Base-by-base conservation (phyloP, 2,888 invertebrate genomes). In the Dascillus cervinus region DNA sequence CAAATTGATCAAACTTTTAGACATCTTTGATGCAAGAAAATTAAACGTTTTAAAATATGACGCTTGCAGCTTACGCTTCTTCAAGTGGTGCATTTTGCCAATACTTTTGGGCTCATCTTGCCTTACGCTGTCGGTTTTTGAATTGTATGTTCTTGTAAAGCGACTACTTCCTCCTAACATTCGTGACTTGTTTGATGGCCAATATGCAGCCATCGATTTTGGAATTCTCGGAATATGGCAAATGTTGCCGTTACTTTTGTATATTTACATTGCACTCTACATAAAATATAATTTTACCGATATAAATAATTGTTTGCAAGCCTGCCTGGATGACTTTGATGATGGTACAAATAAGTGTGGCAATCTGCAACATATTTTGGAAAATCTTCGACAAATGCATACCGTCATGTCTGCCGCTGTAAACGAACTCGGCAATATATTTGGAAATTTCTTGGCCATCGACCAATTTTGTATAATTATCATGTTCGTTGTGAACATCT, bases 161-260 rank as follows among this genome's bases (percentile, higher is more conserved):
- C 11, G 3, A 28, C 4, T 24, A 12, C 14, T 33, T 2, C 3
- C 6, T 5, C 2, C n/a, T 4, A 4, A 13, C 3, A 19, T 29
- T 10, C 6, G n/a, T 13, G 13, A 21, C 11, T n/a, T 15, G n/a
- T 9, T 10, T 6, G 6, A 34, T 10, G 20, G 27, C 8, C 9
- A 11, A 6, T 27, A 15, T 8, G 38, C 47, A 10, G 34, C 42
- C 6, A 10, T 19, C 4, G 41, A 47, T 15, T 49, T 52, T 29
- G 47, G 50, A 11, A 25, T 44, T 17, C 29, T 52, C 11, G 41
- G 42, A 5, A 39, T 34, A 8, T 52, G 52, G 50, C 50, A 49
- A 24, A 23, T 49, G 19, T 21, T 38, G 13, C 52, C 50, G 1
- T 32, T 44, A 9, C 36, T 50, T n/a, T 24, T 50, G 4, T 52